A percentile compares a stretch with the other conserved stretches of the same genome.
Evolutionary conservation across 1,140 invertebrate genomes (phyloP).

Genomic region (Camponotus vicinus): DNA sequence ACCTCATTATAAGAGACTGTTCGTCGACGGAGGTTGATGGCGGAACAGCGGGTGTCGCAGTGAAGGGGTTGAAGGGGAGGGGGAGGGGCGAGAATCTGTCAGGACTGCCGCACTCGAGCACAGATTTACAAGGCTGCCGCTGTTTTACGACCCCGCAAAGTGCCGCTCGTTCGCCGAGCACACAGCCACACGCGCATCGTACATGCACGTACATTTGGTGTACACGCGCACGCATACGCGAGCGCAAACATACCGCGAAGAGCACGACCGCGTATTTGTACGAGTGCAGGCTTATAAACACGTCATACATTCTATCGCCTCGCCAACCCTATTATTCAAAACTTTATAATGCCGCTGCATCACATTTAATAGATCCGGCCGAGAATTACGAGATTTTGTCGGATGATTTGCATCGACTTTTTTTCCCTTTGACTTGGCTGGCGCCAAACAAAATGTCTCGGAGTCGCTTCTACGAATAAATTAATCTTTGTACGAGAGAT

Average conservation of each 20-base stretch:
- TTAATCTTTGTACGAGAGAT: conserved; percentile 35
- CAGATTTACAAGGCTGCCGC: conserved; percentile 84
- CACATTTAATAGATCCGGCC: conserved; percentile 23
- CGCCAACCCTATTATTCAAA: conserved; percentile 80
- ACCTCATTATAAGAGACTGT: conserved; percentile 63
- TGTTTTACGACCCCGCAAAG: conserved; percentile 85
- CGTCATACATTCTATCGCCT: conserved; percentile 78
- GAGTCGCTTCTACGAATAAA: neutral
- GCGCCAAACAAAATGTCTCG: neutral
- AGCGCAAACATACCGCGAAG: conserved; percentile 53
- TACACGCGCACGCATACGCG: conserved; percentile 55
- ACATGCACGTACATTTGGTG: conserved; percentile 11
- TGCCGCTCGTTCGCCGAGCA: conserved; percentile 76
- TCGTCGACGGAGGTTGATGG: conserved; percentile 37
- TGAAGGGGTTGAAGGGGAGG: conserved; percentile 47
- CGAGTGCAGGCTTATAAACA: conserved; percentile 80
- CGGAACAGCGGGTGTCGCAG: neutral
- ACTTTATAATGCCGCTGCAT: conserved; percentile 75
- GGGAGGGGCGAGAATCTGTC: conserved; percentile 79
- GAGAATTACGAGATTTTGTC: conserved; percentile 34
- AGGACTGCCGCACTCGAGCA: conserved; percentile 81
- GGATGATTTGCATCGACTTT: conserved; percentile 15
- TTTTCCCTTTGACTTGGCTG: neutral
- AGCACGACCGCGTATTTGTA: conserved; percentile 41
- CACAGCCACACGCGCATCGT: conserved; percentile 17